Evolutionary conservation across 2,113 vertebrate species (phyloP).

Genomic region (Caranx ignobilis): DNA sequence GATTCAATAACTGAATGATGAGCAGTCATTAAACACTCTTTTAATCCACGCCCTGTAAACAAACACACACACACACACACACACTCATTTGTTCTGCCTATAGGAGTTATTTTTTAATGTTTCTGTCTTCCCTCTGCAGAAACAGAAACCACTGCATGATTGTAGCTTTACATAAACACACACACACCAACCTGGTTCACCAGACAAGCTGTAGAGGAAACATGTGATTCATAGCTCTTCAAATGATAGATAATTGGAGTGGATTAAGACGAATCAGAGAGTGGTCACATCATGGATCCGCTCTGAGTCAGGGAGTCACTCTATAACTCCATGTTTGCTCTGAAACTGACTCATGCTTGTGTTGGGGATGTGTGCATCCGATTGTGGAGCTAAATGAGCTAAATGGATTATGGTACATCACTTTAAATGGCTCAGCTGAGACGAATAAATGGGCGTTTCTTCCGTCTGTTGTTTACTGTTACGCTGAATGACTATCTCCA

Average conservation of each 20-base stretch:
- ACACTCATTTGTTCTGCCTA: constrained; percentile 17
- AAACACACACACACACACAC: constrained; percentile 13
- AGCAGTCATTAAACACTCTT: constrained; percentile 6
- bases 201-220: constrained; percentile 11
- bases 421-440: constrained; percentile 4
- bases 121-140: constrained; percentile 6
- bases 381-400: neutral
- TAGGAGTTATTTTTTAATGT: neutral
- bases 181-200: neutral
- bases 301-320: constrained; percentile 13
- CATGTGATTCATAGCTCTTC: constrained; percentile 12
- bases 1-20: neutral
- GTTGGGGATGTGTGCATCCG: neutral
- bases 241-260: constrained; percentile 11
- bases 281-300: constrained; percentile 9
- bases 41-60: constrained; percentile 1
- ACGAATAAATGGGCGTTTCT: constrained; percentile 21
- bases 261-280: constrained; percentile 16
- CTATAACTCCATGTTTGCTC: neutral
- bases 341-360: too few species aligned
- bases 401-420: neutral
- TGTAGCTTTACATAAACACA: neutral
- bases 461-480: constrained; percentile 11
- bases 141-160: constrained; percentile 10
- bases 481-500: constrained; percentile 6